Percentiles rank a stretch among this genome's conserved stretches.
phyloP scores from a whole-genome alignment of 2,113 vertebrate species.

The Suricata suricatta region DNA sequence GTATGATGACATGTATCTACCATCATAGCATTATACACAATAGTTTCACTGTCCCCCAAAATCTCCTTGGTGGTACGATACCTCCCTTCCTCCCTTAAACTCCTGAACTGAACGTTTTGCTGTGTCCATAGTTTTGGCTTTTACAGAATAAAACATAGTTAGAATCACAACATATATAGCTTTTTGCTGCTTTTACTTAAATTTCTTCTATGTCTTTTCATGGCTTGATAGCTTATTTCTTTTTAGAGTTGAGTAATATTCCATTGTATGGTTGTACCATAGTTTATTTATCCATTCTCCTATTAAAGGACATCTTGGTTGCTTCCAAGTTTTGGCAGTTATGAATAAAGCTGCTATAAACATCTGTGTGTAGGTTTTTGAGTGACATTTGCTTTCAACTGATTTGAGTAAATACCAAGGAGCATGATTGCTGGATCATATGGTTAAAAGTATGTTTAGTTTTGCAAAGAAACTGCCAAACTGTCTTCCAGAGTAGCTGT shows the following conservation, averaged over 20 bases:
- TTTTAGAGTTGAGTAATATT: slow-evolving; percentile 6
- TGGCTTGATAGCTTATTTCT: background rate
- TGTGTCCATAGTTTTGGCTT: background rate
- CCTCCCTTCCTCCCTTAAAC: background rate
- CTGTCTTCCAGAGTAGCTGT: slow-evolving; percentile 18
- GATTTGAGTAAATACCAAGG: slow-evolving; percentile 21
- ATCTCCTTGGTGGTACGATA: background rate
- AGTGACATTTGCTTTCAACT: slow-evolving; percentile 31
- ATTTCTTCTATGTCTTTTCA: background rate
- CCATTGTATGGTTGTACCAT: slow-evolving; percentile 2
- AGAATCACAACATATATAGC: background rate
- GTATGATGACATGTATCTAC: background rate
- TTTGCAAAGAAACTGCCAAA: slow-evolving; percentile 7
- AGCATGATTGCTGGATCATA: slow-evolving; percentile 7
- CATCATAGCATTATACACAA: background rate
- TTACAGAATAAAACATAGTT: background rate
- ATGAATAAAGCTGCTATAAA: slow-evolving; percentile 41
- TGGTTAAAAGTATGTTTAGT: slow-evolving; percentile 43
- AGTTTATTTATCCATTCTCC: slow-evolving; percentile 18
- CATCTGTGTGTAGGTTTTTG: slow-evolving; percentile 16
- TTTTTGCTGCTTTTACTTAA: slow-evolving; percentile 24
- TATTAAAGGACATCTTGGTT: background rate
- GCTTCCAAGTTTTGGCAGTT: slow-evolving; percentile 41
- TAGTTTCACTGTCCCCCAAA: background rate
- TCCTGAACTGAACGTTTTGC: background rate